Evolutionary conservation across 2,888 invertebrate species (phyloP).

Genomic region (Rhopalosiphum nymphaeae): DNA sequence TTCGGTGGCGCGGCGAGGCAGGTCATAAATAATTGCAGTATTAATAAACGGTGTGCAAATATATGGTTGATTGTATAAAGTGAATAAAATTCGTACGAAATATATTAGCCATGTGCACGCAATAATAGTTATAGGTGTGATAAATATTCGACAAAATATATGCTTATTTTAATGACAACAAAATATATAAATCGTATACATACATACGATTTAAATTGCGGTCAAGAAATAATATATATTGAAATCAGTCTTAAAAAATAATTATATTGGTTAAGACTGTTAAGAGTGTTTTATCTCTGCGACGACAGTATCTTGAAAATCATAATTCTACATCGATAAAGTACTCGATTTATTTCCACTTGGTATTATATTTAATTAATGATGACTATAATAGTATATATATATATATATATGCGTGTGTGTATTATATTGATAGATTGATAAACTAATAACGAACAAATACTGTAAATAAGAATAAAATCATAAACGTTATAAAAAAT

Average conservation of each 20-base stretch:
- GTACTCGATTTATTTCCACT: neutral
- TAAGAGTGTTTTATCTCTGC: neutral
- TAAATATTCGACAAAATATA: neutral
- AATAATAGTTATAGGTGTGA: slow-evolving; percentile 2
- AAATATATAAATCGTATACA: neutral
- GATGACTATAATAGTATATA: neutral
- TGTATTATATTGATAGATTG: neutral
- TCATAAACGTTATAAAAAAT: neutral
- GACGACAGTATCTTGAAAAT: neutral
- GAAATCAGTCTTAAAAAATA: neutral
- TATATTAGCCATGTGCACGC: neutral
- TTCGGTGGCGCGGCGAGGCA: neutral
- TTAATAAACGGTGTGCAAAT: neutral
- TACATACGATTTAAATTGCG: neutral
- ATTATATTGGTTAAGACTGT: neutral
- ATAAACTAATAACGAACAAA: neutral
- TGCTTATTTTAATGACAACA: neutral
- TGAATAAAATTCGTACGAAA: neutral
- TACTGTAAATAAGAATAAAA: neutral
- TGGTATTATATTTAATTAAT: neutral
- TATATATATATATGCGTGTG: neutral
- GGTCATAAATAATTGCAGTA: neutral
- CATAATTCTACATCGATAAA: neutral
- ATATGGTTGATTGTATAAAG: neutral
- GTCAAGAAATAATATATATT: neutral